Evolutionary conservation across 2,113 vertebrate genomes (phyloP).

Genomic region (Notechis scutatus): DNA sequence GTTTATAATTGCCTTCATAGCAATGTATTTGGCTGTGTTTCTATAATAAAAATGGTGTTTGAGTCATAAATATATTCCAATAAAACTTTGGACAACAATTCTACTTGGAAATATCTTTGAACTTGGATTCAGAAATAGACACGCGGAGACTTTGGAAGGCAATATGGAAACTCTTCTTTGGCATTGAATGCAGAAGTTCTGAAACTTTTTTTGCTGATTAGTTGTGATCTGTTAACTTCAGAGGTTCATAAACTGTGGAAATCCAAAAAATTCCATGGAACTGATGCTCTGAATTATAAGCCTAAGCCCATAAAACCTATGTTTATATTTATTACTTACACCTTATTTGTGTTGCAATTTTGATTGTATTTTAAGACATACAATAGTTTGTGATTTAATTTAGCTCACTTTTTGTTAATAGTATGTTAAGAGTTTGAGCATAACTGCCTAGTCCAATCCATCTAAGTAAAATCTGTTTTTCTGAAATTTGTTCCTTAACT

Average conservation of each 20-base stretch:
- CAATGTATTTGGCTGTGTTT: background rate
- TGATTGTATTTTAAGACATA: background rate
- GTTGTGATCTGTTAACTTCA: background rate
- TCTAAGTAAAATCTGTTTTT: background rate
- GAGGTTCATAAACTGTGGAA: background rate
- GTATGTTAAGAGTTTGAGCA: background rate
- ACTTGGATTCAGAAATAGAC: background rate
- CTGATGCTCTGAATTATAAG: background rate
- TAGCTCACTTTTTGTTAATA: background rate
- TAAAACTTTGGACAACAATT: background rate
- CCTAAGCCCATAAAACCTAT: background rate
- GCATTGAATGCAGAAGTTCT: background rate
- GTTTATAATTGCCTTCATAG: conserved; percentile 11
- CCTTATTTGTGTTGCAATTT: background rate
- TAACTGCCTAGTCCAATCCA: background rate
- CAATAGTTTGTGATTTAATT: background rate
- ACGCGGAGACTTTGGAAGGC: background rate
- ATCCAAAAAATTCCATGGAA: background rate
- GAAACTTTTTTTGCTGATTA: background rate
- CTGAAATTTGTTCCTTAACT: background rate
- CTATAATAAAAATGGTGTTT: background rate
- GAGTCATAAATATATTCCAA: background rate
- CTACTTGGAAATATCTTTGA: background rate
- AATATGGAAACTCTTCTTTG: background rate
- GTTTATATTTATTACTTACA: background rate